Base-by-base conservation (phyloP, 2,113 vertebrate genomes). In the Varanus salvator region DNA sequence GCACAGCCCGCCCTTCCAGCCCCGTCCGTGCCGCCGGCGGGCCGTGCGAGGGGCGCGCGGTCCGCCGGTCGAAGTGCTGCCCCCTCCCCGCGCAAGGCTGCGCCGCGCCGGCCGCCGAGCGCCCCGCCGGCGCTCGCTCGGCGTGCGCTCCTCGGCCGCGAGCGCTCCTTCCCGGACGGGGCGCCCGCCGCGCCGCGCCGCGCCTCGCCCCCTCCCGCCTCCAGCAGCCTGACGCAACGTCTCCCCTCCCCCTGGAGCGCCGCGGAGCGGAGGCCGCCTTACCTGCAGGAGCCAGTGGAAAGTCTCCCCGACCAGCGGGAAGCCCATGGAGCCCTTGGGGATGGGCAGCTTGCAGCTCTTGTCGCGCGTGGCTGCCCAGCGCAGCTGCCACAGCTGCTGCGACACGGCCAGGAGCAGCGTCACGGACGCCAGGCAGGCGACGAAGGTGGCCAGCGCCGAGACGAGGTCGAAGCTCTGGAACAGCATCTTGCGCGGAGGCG, bases 211-310 rank as follows among this genome's bases (percentile, higher is more conserved):
- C 5, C 75, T 48, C 75, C 3, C 29, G 29, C 12, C 1, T 1
- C 11, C 38, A 57, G 57, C 57, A 3, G 6, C 60, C 81, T 11
- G 27, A 17, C 83, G 6, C 27, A 29, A 7, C 31, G 84, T 23
- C 69, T 54, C 48, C 31, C n/a, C 71, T 34, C 71, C 74, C 15
- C 15, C 54, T 15, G 57, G 81, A 5, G 83, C 25, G 4, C 27
- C 38, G 50, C 25, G 93, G 34, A 19, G 88, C 87, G 80, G 57
- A 50, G 3, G 88, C 87, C 89, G 93, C 90, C 98, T 98, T 98
- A 99, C 99, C 99, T 99, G 98, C 83, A 99, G 95, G 88, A 99
- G 97, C 99, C 99, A 99, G 98, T 99, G 99, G 97, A 98, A 99
- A 88, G 99, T 99, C 96, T 99, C 99, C 92, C 99, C 99, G 96